Percentiles rank a stretch among this genome's conserved stretches.
These are phyloP conservation scores for Panzeria rudis DNA, from an alignment of 2,888 invertebrate genomes.

Conservation along the genomic window DNA sequence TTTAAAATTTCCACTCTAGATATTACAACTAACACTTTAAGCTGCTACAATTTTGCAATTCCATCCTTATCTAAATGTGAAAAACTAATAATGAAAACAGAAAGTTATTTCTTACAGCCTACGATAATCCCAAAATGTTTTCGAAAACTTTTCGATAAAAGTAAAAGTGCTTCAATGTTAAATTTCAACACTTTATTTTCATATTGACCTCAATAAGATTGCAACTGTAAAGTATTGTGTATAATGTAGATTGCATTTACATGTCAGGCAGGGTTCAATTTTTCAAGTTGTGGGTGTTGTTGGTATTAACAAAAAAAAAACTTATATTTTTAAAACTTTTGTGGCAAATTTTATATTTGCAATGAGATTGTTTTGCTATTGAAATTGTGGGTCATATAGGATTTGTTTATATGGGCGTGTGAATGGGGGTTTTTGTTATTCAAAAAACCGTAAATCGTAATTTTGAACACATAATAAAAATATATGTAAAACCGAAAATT, in stretches of 20 bases:
- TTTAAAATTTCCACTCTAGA: conserved; percentile 1
- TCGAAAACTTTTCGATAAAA: conserved; percentile 31
- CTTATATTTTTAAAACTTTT: conserved; percentile 34
- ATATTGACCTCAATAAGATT: conserved; percentile 58
- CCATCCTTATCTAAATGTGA: conserved; percentile 29
- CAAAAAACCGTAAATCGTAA: conserved; percentile 24
- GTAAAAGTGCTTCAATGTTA: conserved; percentile 45
- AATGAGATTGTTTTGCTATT: conserved; percentile 5
- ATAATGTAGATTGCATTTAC: conserved; percentile 33
- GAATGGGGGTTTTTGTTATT: background rate
- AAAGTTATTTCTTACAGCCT: conserved; percentile 34
- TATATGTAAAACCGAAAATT: conserved; percentile 1
- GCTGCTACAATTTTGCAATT: background rate
- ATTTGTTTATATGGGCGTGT: background rate
- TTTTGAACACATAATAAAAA: conserved; percentile 29
- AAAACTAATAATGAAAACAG: background rate
- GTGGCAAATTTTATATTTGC: conserved; percentile 29
- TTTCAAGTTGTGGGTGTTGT: conserved; percentile 1
- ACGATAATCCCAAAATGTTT: conserved; percentile 43
- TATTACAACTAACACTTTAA: conserved; percentile 9
- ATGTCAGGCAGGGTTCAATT: background rate
- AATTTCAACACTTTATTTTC: conserved; percentile 45
- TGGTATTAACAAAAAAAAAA: background rate
- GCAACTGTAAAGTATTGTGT: conserved; percentile 28
- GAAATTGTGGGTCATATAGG: conserved; percentile 22